Evolutionary conservation across 2,888 invertebrate species (phyloP).

Genomic region (Cantharis flavilabris): DNA sequence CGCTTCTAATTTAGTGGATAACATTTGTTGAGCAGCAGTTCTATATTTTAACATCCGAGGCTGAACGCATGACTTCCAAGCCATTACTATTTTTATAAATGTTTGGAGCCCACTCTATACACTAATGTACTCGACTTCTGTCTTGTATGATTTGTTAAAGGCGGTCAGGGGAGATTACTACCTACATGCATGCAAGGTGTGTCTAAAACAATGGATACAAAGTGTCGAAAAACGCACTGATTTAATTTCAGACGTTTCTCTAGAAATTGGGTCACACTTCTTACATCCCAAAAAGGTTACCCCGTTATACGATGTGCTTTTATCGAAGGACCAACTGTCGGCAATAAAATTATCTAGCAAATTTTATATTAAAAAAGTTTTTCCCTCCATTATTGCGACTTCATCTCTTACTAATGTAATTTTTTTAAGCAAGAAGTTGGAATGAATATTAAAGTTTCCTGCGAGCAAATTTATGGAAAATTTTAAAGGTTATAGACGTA

Average conservation of each 20-base stretch:
- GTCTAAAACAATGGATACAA: slow-evolving; percentile 16
- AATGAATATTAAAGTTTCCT: not conserved
- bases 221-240: slow-evolving; percentile 13
- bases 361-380: not conserved
- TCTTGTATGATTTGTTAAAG: slow-evolving; percentile 17
- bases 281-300: not conserved
- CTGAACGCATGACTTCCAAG: slow-evolving; percentile 10
- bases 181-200: slow-evolving; percentile 16
- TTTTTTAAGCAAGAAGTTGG: not conserved
- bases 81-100: slow-evolving; percentile 21
- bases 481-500: not conserved
- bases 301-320: not conserved
- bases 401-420: not conserved
- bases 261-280: slow-evolving; percentile 19
- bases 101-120: slow-evolving; percentile 11
- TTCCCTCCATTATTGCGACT: not conserved
- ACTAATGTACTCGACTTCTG: slow-evolving; percentile 14
- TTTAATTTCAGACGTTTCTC: slow-evolving; percentile 14
- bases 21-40: slow-evolving; percentile 13
- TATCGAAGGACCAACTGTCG: not conserved
- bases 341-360: not conserved
- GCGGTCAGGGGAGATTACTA: slow-evolving; percentile 23
- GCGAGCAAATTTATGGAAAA: not conserved
- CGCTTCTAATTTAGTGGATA: slow-evolving; percentile 16
- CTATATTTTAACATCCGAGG: slow-evolving; percentile 14